These are phyloP conservation scores for Chrysocyon brachyurus DNA, from an alignment of 2,797 vertebrate genomes.

Conservation along the genomic window DNA sequence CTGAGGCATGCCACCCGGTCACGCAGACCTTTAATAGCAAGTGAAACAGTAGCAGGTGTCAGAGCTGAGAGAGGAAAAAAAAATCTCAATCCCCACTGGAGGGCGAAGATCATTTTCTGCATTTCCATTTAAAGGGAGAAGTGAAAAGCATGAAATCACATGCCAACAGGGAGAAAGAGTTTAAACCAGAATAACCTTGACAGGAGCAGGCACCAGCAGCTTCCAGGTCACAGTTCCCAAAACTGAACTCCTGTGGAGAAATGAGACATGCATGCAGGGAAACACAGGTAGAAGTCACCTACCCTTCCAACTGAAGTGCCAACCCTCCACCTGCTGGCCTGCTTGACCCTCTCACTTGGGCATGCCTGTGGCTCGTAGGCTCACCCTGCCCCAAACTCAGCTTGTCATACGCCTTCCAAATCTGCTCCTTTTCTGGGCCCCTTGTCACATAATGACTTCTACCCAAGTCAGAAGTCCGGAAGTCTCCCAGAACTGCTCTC, in stretches of 20 bases:
- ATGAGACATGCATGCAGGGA: background rate
- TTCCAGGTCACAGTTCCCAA: conserved; percentile 22
- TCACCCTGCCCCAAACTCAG: background rate
- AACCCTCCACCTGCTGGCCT: background rate
- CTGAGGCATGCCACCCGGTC: conserved; percentile 20
- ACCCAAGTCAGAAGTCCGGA: background rate
- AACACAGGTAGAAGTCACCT: background rate
- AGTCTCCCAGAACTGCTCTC: background rate
- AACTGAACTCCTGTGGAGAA: background rate
- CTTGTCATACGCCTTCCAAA: background rate
- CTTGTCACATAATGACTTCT: background rate
- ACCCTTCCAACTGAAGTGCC: background rate
- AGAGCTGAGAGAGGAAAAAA: conserved; percentile 51
- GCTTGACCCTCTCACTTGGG: background rate
- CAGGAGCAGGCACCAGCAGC: conserved; percentile 2
- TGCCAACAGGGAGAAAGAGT: conserved; percentile 56
- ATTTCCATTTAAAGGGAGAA: conserved; percentile 78
- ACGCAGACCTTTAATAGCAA: conserved; percentile 63
- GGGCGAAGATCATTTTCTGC: conserved; percentile 70
- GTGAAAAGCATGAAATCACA: conserved; percentile 77
- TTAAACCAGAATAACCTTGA: conserved; percentile 68
- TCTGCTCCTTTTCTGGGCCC: background rate
- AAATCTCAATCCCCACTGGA: conserved; percentile 55
- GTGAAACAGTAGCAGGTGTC: conserved; percentile 71
- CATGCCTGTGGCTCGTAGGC: background rate